Evolutionary conservation across 2,888 invertebrate species (phyloP).

Genomic region (Nymphalis urticae): DNA sequence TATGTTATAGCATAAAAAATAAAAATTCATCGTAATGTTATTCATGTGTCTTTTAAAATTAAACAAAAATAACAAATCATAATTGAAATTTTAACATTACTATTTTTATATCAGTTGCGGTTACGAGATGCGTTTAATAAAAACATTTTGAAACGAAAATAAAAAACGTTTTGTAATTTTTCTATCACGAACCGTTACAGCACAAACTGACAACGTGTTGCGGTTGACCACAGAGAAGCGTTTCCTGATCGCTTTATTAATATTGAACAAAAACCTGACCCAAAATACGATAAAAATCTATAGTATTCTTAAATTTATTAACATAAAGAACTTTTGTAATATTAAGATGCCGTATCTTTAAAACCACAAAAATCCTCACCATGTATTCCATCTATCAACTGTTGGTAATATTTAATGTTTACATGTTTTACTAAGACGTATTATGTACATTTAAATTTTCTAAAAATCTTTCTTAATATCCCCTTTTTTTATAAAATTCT

Average conservation of each 20-base stretch:
- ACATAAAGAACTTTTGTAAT: background rate
- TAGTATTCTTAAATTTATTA: background rate
- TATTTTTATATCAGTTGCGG: background rate
- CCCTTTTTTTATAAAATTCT: too few species aligned
- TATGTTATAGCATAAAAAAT: too few species aligned
- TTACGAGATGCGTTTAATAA: constrained; percentile 13
- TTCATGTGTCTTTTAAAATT: too few species aligned
- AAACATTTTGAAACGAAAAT: constrained; percentile 15
- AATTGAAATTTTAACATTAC: background rate
- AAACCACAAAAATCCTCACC: too few species aligned
- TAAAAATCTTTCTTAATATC: too few species aligned
- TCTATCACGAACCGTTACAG: constrained; percentile 19
- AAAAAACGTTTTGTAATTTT: constrained; percentile 15
- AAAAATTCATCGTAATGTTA: too few species aligned
- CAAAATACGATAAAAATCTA: constrained; percentile 2
- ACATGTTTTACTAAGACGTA: too few species aligned
- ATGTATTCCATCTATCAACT: too few species aligned
- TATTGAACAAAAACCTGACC: constrained; percentile 15
- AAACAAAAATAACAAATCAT: background rate
- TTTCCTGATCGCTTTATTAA: constrained; percentile 17
- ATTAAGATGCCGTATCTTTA: background rate
- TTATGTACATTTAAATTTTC: too few species aligned
- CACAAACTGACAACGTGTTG: constrained; percentile 25
- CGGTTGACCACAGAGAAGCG: constrained; percentile 25
- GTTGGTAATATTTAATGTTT: too few species aligned